These are phyloP conservation scores for Aphelenchoides avenae DNA, from an alignment of 1,140 invertebrate species.

Conservation along the genomic window DNA sequence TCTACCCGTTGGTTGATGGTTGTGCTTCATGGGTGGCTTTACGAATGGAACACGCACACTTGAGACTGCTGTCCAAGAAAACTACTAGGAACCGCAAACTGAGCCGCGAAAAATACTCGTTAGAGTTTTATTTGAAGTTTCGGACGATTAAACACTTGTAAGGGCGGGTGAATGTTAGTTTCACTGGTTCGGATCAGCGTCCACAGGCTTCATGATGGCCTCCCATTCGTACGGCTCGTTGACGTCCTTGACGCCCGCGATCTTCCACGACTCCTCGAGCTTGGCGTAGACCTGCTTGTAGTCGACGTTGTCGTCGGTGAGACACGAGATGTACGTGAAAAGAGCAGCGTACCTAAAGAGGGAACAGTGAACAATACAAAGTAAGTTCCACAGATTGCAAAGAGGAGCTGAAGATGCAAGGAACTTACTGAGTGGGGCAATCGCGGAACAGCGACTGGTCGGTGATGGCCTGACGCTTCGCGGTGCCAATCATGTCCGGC, in stretches of 20 bases:
- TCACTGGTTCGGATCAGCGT: too few relatives aligned
- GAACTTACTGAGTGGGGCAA: slow-evolving; percentile 22
- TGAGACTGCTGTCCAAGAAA: too few relatives aligned
- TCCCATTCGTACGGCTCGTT: slow-evolving; percentile 29
- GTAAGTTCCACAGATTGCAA: too few relatives aligned
- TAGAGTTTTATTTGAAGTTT: too few relatives aligned
- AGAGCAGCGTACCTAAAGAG: slow-evolving; percentile 20
- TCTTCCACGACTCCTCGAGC: slow-evolving; percentile 31
- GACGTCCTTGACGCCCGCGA: slow-evolving; percentile 27
- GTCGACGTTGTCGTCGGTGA: slow-evolving; percentile 28
- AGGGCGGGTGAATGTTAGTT: too few relatives aligned
- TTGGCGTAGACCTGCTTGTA: slow-evolving; percentile 22
- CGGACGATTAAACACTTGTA: too few relatives aligned
- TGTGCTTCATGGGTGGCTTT: too few relatives aligned
- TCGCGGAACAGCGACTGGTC: slow-evolving; percentile 27
- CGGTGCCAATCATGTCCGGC: slow-evolving; percentile 26
- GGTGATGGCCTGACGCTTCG: slow-evolving; percentile 27
- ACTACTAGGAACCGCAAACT: too few relatives aligned
- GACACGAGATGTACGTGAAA: slow-evolving; percentile 35
- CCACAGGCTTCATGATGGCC: slow-evolving; percentile 17
- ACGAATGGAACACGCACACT: too few relatives aligned
- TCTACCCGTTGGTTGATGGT: too few relatives aligned
- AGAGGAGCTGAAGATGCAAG: neutral
- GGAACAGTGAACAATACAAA: neutral
- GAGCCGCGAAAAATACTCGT: too few relatives aligned